These are phyloP conservation scores for Sarcoramphus papa DNA, from an alignment of 2,797 vertebrate genomes.

Conservation along the genomic window DNA sequence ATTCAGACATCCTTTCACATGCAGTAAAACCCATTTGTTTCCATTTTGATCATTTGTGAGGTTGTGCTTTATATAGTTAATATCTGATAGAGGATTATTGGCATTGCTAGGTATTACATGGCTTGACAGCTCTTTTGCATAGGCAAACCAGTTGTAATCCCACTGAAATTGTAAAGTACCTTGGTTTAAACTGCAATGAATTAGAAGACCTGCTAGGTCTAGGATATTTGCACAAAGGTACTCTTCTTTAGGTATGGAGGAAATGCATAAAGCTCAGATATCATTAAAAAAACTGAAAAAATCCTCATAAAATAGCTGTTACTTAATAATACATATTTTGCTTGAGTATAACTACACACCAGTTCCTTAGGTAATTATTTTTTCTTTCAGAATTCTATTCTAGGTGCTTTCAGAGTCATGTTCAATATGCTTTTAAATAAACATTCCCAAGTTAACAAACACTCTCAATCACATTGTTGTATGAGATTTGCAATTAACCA, in stretches of 20 bases:
- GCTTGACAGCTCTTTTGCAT: not conserved
- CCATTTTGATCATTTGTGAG: not conserved
- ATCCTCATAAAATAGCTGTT: not conserved
- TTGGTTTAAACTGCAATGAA: not conserved
- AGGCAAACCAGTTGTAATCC: not conserved
- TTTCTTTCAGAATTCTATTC: not conserved
- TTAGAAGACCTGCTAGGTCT: not conserved
- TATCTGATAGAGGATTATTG: not conserved
- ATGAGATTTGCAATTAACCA: not conserved
- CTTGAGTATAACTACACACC: not conserved
- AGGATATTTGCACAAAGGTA: not conserved
- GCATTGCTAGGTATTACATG: not conserved
- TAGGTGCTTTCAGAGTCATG: not conserved
- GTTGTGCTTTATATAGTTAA: not conserved
- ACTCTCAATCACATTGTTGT: not conserved
- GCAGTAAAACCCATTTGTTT: not conserved
- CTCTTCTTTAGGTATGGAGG: not conserved
- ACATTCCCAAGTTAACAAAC: not conserved
- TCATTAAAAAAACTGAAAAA: not conserved
- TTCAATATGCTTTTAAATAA: not conserved
- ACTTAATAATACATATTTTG: not conserved
- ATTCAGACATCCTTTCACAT: not conserved
- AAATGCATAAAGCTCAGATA: not conserved
- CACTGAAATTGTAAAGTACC: not conserved
- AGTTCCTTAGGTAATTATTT: not conserved